Percentiles rank a stretch among this genome's conserved stretches.
These are phyloP conservation scores for Noctua janthe DNA, from an alignment of 2,888 invertebrate species.

Conservation along the genomic window DNA sequence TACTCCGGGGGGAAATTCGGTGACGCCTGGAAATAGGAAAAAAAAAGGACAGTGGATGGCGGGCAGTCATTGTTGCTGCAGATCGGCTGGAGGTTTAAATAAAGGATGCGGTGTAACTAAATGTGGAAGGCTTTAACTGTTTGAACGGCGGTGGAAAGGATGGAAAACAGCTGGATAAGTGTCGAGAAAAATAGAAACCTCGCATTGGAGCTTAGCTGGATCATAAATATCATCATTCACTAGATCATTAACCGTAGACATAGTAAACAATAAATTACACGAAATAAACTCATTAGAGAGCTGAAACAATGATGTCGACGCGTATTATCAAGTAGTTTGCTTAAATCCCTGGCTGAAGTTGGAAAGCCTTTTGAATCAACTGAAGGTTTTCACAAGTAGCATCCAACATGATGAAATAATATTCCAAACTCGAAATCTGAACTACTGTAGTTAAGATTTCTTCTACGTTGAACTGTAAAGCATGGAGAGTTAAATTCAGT, in stretches of 20 bases:
- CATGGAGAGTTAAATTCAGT: not conserved
- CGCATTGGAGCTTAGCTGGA: not conserved
- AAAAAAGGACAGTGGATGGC: constrained; percentile 54
- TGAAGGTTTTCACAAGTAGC: not conserved
- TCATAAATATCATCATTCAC: not conserved
- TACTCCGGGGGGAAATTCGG: constrained; percentile 70
- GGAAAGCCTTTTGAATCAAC: not conserved
- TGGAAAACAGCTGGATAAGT: not conserved
- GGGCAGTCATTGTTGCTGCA: constrained; percentile 55
- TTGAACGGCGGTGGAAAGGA: constrained; percentile 12
- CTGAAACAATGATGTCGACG: not conserved
- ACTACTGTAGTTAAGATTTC: not conserved
- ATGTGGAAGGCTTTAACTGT: constrained; percentile 48
- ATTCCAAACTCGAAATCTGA: not conserved
- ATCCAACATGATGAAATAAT: not conserved
- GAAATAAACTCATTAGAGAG: not conserved
- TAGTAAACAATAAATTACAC: not conserved
- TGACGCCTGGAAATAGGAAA: constrained; percentile 69
- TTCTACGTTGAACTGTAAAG: not conserved
- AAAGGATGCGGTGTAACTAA: constrained; percentile 47
- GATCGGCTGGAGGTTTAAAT: constrained; percentile 57
- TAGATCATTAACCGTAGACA: not conserved
- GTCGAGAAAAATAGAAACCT: not conserved
- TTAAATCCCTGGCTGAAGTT: not conserved
- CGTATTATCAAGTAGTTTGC: not conserved